These are phyloP conservation scores for Catostomus latipinnis DNA, from an alignment of 2,797 vertebrate species.

Conservation along the genomic window DNA sequence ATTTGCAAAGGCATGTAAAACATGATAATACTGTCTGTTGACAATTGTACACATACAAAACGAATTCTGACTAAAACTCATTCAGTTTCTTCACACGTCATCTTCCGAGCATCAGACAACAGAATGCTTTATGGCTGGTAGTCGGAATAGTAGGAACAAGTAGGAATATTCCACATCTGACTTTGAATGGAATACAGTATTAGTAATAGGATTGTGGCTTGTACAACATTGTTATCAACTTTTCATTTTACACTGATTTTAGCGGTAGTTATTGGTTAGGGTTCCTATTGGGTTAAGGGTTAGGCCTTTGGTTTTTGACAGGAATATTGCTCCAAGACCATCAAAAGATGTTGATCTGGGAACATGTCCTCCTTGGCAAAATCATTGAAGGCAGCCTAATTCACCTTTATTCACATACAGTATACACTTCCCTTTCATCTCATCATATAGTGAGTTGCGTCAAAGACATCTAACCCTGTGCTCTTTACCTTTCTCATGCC, in stretches of 20 bases:
- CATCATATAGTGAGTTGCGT: no score
- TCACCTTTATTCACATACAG: no score
- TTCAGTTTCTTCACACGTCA: background rate
- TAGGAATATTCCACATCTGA: background rate
- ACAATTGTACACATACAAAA: background rate
- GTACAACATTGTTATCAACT: background rate
- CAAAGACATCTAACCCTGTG: no score
- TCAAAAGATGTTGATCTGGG: background rate
- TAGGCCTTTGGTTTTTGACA: background rate
- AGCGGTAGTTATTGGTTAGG: no score
- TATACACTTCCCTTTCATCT: no score
- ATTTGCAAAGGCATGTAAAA: background rate
- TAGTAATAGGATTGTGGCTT: background rate
- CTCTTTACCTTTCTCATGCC: no score
- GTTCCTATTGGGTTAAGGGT: background rate
- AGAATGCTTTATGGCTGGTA: background rate
- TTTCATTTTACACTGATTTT: background rate
- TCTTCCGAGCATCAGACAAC: background rate
- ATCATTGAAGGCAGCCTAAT: no score
- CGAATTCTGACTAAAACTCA: background rate
- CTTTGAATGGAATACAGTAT: background rate
- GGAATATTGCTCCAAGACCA: background rate
- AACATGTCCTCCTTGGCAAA: no score
- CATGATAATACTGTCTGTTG: background rate
- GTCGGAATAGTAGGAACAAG: background rate